Conservation (phyloP, 2,797 vertebrate species). For the Onychomys torridus region DNA sequence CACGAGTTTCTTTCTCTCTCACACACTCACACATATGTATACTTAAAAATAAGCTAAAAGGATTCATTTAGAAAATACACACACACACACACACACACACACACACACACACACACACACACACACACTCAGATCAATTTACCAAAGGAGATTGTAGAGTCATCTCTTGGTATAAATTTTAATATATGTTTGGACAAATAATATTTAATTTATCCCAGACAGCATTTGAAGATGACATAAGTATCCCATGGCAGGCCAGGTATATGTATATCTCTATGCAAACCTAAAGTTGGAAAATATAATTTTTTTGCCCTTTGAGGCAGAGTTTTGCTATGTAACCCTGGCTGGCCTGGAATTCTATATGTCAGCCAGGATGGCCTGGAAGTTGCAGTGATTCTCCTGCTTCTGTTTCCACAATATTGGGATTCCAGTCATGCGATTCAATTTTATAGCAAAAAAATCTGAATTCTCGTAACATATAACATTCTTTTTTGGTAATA, state of each 20-base stretch:
- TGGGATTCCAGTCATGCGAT: background rate
- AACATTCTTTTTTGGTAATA: background rate
- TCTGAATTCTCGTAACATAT: conserved; percentile 43
- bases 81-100: background rate
- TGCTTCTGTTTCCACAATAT: background rate
- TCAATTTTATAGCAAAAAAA: background rate
- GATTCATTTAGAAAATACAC: conserved; percentile 12
- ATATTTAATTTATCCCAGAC: background rate
- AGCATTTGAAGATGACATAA: background rate
- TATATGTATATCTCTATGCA: background rate
- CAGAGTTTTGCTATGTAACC: background rate
- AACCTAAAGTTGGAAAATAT: conserved; percentile 1
- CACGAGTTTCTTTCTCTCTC: background rate
- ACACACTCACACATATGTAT: background rate
- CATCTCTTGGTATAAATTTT: background rate
- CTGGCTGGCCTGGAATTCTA: no score
- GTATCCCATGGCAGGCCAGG: background rate
- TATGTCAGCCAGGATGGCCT: background rate
- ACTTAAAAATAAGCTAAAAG: background rate
- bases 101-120: background rate
- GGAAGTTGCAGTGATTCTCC: background rate
- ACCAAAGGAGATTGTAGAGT: conserved; percentile 50
- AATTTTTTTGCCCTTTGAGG: background rate
- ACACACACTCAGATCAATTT: background rate
- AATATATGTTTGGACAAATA: background rate